Conservation (phyloP, 2,797 vertebrate genomes). For the Smutsia gigantea region DNA sequence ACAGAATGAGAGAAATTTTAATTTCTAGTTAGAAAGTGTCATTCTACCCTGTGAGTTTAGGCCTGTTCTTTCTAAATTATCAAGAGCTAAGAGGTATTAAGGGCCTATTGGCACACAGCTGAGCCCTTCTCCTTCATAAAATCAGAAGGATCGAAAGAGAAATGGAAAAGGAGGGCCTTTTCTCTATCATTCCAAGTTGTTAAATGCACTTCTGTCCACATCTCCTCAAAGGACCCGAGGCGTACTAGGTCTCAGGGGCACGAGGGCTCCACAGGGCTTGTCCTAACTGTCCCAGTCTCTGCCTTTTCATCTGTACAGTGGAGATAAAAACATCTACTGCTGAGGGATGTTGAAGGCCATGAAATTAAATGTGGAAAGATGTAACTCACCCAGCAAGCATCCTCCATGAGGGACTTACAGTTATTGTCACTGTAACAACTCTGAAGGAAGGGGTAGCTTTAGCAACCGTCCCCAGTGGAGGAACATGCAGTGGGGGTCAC, state of each 20-base stretch:
- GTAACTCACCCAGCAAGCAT: not conserved
- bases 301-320: not conserved
- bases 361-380: not conserved
- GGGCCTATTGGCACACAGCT: not conserved
- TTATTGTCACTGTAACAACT: accelerated
- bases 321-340: not conserved
- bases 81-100: not conserved
- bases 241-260: not conserved
- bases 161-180: not conserved
- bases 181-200: not conserved
- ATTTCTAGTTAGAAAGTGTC: not conserved
- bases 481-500: accelerated
- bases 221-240: not conserved
- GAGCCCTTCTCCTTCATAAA: not conserved
- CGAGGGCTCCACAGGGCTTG: not conserved
- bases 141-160: not conserved
- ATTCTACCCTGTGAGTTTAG: not conserved
- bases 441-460: not conserved
- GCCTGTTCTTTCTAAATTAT: not conserved
- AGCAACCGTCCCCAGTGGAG: accelerated
- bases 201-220: not conserved
- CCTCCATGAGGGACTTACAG: not conserved
- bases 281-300: not conserved
- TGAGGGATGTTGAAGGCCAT: not conserved
- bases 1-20: not conserved